Evolutionary conservation across 2,888 invertebrate genomes (phyloP), one percentile per base, ranked within the genome.

Genomic region (Rotaria sp.): DNA sequence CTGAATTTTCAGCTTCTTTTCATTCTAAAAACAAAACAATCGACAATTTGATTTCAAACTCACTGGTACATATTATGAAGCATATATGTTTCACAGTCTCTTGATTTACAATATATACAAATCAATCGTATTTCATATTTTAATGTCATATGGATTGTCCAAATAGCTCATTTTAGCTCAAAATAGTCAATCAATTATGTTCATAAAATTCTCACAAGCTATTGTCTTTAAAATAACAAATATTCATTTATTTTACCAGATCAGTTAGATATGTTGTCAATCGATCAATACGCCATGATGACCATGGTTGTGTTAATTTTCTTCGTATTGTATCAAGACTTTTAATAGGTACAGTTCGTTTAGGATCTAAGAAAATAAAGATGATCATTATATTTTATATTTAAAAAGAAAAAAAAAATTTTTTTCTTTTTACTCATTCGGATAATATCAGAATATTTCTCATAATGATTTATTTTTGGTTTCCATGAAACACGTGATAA

Each of bases 361-460:
- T 80, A 7, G 80, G 80, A 80, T 80, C 80, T 80, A 45, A 38
- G 11, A 1, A 45, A 80, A 45, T 18, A 8, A 38, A 41, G 21
- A 75, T 3, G 15, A 57, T 24, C 10, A 24, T 55, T 8, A 55
- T 55, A 8, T 55, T 7, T 55, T 55, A 8, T 24, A 3, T 55
- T 55, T 24, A 55, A 8, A 8, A 11, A 24, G 2, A 24, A 55
- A 55, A 41, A n/a, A 45, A 45, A 45, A 0, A 8, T 11, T 45
- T 13, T 45, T 45, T 18, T 52, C 30, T 2, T 10, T 10, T 67
- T 80, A 80, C 80, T 80, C 13, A 26, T 80, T 80, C 45, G 41
- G 45, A 45, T n/a, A n/a, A 80, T n/a, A 80, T 80, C 80, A 11
- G 80, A 45, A 80, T 80, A 80, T 80, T 45, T 80, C n/a, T 80